phyloP scores from a whole-genome alignment of 2,113 vertebrate genomes.

The Tragelaphus imberbis region DNA sequence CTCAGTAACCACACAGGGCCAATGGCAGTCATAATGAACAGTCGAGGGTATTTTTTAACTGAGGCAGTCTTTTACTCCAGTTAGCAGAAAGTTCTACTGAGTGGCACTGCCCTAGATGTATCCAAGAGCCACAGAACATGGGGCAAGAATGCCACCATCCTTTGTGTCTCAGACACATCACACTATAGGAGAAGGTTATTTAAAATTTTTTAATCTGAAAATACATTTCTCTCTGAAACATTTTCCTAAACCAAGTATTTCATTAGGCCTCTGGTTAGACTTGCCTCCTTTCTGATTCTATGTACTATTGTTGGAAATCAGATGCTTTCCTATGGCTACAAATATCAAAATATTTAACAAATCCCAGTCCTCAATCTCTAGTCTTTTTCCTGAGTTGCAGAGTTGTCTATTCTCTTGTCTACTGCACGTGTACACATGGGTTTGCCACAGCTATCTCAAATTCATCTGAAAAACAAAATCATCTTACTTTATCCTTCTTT shows the following conservation, averaged over 20 bases:
- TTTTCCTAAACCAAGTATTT: background rate
- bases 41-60: background rate
- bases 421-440: background rate
- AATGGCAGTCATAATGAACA: background rate
- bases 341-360: background rate
- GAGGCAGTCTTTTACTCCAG: background rate
- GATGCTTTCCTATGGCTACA: background rate
- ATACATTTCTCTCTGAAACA: background rate
- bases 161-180: background rate
- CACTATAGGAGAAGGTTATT: background rate
- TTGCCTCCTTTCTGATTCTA: background rate
- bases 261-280: background rate
- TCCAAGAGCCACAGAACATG: background rate
- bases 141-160: background rate
- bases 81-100: background rate
- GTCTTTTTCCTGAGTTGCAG: background rate
- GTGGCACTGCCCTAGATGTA: background rate
- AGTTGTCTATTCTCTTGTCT: background rate
- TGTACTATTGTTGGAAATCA: background rate
- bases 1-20: background rate
- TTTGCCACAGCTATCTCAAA: background rate
- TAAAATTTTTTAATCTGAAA: background rate
- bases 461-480: background rate
- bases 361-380: background rate
- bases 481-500: background rate